phyloP scores from a whole-genome alignment of 2,797 vertebrate species.

The Sebastiscus albofasciatus region DNA sequence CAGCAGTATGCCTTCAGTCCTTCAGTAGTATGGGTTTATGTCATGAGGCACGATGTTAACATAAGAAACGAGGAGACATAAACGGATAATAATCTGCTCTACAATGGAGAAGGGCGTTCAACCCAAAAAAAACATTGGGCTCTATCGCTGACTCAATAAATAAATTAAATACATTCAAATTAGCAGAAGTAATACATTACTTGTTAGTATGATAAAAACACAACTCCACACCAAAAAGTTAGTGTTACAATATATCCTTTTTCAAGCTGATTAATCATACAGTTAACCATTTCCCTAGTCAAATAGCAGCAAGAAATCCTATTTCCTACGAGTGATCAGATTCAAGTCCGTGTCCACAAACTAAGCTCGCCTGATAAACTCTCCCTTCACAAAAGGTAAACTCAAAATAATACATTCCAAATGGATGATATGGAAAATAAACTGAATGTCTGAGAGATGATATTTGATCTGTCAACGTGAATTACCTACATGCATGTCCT shows the following conservation, averaged over 20 bases:
- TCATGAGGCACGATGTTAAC: slow-evolving; percentile 70
- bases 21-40: slow-evolving; percentile 8
- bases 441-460: background rate
- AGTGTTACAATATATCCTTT: slow-evolving; percentile 34
- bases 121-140: slow-evolving; percentile 20
- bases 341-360: slow-evolving; percentile 20
- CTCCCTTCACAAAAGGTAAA: slow-evolving; percentile 7
- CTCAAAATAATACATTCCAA: slow-evolving; percentile 48
- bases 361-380: slow-evolving; percentile 1
- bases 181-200: slow-evolving; percentile 50
- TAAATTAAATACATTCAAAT: slow-evolving; percentile 79
- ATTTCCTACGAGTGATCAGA: slow-evolving; percentile 9
- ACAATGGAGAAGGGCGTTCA: background rate
- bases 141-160: slow-evolving; percentile 42
- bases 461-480: slow-evolving; percentile 10
- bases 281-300: slow-evolving; percentile 27
- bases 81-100: slow-evolving; percentile 20
- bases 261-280: slow-evolving; percentile 41
- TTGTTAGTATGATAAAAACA: slow-evolving; percentile 36
- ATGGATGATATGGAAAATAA: slow-evolving; percentile 18
- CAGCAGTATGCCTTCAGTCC: slow-evolving; percentile 9
- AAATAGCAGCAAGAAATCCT: slow-evolving; percentile 65
- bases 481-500: slow-evolving; percentile 16
- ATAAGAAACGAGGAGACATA: slow-evolving; percentile 20
- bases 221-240: slow-evolving; percentile 15